Percentiles rank a stretch among this genome's conserved stretches.
Evolutionary conservation across 2,888 invertebrate species (phyloP).

Genomic region (Rosalia funebris): DNA sequence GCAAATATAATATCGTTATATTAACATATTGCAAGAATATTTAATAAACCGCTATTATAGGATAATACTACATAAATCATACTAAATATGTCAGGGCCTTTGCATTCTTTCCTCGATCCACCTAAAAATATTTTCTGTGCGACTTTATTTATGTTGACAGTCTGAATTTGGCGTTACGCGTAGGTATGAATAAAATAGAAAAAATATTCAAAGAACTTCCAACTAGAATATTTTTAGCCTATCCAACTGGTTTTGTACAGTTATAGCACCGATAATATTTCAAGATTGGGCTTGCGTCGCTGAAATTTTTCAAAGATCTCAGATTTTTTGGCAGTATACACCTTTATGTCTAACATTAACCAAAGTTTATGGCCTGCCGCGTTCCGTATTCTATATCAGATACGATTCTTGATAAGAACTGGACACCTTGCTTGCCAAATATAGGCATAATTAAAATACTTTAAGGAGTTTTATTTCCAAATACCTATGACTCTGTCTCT

Average conservation of each 20-base stretch:
- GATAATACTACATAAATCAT: slow-evolving; percentile 8
- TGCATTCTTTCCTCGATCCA: not conserved
- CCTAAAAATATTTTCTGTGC: slow-evolving; percentile 4
- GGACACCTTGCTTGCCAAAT: not conserved
- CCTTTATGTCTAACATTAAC: slow-evolving; percentile 8
- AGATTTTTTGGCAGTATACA: slow-evolving; percentile 13
- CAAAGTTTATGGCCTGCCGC: slow-evolving; percentile 8
- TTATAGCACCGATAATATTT: slow-evolving; percentile 20
- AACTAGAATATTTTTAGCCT: slow-evolving; percentile 6
- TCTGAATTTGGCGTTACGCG: slow-evolving; percentile 6
- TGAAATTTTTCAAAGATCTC: not conserved
- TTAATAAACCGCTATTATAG: not conserved
- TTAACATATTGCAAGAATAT: not conserved
- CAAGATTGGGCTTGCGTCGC: slow-evolving; percentile 14
- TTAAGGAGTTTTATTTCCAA: not conserved
- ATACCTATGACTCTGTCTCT: no score
- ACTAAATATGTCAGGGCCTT: slow-evolving; percentile 7
- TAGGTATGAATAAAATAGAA: slow-evolving; percentile 2
- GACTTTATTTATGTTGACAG: slow-evolving; percentile 7
- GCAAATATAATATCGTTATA: not conserved
- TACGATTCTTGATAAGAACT: not conserved
- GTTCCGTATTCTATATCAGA: not conserved
- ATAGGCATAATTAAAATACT: not conserved
- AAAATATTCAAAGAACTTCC: slow-evolving; percentile 22
- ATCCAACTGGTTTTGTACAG: slow-evolving; percentile 24